Evolutionary conservation across 2,888 invertebrate species (phyloP).

Genomic region (Metallyticus violacea): DNA sequence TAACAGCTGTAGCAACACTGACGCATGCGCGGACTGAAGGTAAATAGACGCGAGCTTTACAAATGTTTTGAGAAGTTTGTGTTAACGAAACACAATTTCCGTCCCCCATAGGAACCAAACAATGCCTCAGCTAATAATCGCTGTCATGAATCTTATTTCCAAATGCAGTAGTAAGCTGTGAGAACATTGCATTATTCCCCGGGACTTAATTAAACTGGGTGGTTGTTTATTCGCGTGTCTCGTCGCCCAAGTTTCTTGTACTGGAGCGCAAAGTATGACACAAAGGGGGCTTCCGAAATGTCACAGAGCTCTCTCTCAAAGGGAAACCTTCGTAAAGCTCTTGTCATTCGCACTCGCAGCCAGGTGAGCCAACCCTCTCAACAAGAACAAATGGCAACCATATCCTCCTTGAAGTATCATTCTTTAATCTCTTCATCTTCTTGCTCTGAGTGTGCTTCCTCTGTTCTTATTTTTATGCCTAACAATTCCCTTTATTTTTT

Average conservation of each 20-base stretch:
- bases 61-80: neutral
- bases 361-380: neutral
- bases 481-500: too few species aligned
- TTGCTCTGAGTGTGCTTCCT: too few species aligned
- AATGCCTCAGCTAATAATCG: neutral
- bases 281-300: too few species aligned
- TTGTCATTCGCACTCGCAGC: neutral
- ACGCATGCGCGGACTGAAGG: too few species aligned
- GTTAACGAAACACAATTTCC: neutral
- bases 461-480: too few species aligned
- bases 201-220: neutral
- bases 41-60: too few species aligned
- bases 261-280: too few species aligned
- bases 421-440: neutral
- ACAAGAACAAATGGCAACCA: neutral
- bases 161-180: neutral
- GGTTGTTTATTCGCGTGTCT: neutral
- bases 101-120: neutral
- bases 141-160: neutral
- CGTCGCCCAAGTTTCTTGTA: too few species aligned
- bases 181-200: too few species aligned
- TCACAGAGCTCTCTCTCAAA: too few species aligned
- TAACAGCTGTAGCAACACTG: neutral
- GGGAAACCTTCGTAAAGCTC: neutral
- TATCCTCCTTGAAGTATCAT: neutral